Evolutionary conservation across 2,113 vertebrate species (phyloP).

Genomic region (Boulengeromyrus knoepffleri): DNA sequence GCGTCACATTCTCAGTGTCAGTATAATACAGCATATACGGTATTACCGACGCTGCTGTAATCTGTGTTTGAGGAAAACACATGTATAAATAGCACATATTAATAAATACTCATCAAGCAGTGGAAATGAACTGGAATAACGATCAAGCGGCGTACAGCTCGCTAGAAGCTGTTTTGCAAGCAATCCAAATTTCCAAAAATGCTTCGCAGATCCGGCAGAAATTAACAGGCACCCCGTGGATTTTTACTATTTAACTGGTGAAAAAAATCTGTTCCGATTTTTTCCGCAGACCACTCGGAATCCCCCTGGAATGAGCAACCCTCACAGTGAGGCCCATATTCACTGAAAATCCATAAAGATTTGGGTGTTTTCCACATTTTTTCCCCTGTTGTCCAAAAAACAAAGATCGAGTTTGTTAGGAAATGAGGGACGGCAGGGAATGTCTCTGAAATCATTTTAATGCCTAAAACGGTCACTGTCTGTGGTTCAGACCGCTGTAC

Average conservation of each 20-base stretch:
- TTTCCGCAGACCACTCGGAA: neutral
- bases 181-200: neutral
- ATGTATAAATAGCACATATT: neutral
- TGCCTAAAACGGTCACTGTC: neutral
- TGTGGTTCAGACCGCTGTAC: neutral
- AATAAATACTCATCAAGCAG: neutral
- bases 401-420: neutral
- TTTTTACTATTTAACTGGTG: neutral
- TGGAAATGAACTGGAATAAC: neutral
- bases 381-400: conserved; percentile 37
- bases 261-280: neutral
- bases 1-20: neutral
- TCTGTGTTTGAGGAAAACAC: neutral
- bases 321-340: conserved; percentile 60
- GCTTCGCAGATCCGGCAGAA: neutral
- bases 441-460: neutral
- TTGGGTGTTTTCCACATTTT: conserved; percentile 64
- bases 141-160: neutral
- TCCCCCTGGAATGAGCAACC: neutral
- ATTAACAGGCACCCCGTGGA: neutral
- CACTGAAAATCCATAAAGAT: conserved; percentile 64
- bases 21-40: neutral
- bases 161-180: neutral
- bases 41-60: neutral
- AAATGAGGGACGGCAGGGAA: neutral